These are phyloP conservation scores for Choloepus hoffmanni DNA, from an alignment of 2,113 vertebrate species.

Conservation along the genomic window DNA sequence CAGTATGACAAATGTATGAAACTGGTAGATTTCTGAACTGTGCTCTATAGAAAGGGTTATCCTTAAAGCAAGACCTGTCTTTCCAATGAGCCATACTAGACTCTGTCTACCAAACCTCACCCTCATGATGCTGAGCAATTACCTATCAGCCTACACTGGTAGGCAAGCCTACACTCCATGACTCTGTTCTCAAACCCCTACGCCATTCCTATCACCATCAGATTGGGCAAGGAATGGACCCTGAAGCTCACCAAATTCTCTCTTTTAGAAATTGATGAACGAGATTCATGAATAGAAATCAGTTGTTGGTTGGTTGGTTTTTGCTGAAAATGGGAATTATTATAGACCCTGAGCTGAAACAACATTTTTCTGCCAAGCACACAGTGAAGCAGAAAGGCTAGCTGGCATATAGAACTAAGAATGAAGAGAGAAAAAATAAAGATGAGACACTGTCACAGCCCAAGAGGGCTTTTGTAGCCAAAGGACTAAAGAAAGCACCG, in stretches of 20 bases:
- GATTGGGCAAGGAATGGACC: neutral
- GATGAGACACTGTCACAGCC: neutral
- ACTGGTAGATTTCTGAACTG: neutral
- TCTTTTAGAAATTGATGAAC: neutral
- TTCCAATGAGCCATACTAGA: neutral
- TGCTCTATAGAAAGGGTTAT: neutral
- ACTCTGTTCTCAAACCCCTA: neutral
- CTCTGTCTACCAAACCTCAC: neutral
- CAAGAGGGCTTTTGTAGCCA: too few species aligned
- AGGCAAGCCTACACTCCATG: accelerated
- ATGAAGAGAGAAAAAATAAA: neutral
- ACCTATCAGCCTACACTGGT: neutral
- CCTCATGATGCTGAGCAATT: neutral
- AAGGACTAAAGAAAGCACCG: too few species aligned
- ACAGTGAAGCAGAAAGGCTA: neutral
- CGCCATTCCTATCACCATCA: neutral
- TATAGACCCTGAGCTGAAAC: neutral
- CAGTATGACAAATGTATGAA: neutral
- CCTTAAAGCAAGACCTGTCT: neutral
- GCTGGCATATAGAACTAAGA: neutral
- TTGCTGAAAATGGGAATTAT: neutral
- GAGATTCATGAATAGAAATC: neutral
- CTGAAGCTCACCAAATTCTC: neutral
- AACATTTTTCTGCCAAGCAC: neutral
- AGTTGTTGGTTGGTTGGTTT: neutral